These are phyloP conservation scores for Pteronura brasiliensis DNA, from an alignment of 2,113 vertebrate species.

Conservation along the genomic window DNA sequence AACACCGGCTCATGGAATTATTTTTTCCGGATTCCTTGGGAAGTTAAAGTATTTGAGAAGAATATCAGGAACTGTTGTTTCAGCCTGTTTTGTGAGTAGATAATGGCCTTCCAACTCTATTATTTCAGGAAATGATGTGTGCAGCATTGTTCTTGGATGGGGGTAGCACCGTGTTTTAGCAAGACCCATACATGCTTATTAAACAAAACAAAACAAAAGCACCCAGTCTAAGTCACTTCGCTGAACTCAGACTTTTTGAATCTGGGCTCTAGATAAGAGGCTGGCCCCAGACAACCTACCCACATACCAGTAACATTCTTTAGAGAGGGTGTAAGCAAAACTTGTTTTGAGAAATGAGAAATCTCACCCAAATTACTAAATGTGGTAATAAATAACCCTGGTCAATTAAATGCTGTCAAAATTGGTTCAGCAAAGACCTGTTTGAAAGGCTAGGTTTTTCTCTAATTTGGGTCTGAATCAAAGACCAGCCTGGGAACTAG, in stretches of 20 bases:
- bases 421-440: conserved; percentile 73
- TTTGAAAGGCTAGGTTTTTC: conserved; percentile 68
- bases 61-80: conserved; percentile 90
- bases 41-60: conserved; percentile 89
- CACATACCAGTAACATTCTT: conserved; percentile 80
- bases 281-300: conserved; percentile 80
- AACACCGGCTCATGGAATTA: conserved; percentile 84
- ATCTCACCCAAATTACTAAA: conserved; percentile 79
- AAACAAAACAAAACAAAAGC: conserved; percentile 76
- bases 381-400: conserved; percentile 71
- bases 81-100: conserved; percentile 84
- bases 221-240: conserved; percentile 61
- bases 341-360: conserved; percentile 73
- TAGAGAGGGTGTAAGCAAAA: conserved; percentile 78
- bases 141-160: conserved; percentile 81
- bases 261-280: conserved; percentile 81
- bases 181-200: conserved; percentile 68
- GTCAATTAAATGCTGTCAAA: conserved; percentile 78
- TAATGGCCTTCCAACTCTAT: conserved; percentile 86
- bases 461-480: conserved; percentile 56
- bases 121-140: conserved; percentile 87
- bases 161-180: conserved; percentile 76
- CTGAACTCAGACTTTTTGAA: conserved; percentile 78
- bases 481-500: conserved; percentile 53
- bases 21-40: conserved; percentile 91